Percentiles rank a stretch among this genome's conserved stretches.
Evolutionary conservation across 2,888 invertebrate species (phyloP).

Genomic region (Eledona agricola): DNA sequence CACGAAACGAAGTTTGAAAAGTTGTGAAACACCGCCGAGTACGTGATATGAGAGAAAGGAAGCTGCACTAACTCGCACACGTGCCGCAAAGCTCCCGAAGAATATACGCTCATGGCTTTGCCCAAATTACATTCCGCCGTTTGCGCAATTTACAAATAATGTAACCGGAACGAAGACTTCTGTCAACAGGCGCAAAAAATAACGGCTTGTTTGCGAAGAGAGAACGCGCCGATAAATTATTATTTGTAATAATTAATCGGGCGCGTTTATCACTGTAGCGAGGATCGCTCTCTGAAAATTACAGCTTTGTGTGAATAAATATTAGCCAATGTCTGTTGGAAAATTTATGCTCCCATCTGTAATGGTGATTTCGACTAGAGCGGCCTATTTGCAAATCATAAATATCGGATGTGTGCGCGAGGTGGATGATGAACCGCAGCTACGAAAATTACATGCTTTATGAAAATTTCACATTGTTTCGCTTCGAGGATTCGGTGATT

Average conservation of each 20-base stretch:
- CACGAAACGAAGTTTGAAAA: constrained; percentile 37
- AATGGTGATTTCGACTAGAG: constrained; percentile 29
- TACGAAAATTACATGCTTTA: constrained; percentile 23
- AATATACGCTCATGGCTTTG: too few relatives aligned
- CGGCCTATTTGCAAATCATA: constrained; percentile 29
- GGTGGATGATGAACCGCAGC: constrained; percentile 16
- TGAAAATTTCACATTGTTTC: constrained; percentile 17
- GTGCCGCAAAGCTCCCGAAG: too few relatives aligned
- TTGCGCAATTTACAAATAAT: too few relatives aligned
- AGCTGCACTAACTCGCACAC: constrained; percentile 52
- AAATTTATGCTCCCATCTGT: constrained; percentile 34
- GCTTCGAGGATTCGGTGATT: constrained; percentile 13
- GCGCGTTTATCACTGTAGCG: constrained; percentile 34
- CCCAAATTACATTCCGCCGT: too few relatives aligned
- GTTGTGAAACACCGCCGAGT: constrained; percentile 34
- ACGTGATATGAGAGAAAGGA: constrained; percentile 50
- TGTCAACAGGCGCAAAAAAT: constrained; percentile 10
- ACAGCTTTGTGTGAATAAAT: constrained; percentile 39
- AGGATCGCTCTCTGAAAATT: constrained; percentile 37
- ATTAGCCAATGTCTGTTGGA: constrained; percentile 36
- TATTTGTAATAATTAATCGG: constrained; percentile 37
- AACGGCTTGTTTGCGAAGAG: constrained; percentile 21
- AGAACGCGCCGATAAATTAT: constrained; percentile 32
- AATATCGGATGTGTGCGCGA: constrained; percentile 27
- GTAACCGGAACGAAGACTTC: constrained; percentile 8